These are phyloP conservation scores for Brachyhypopomus gauderio DNA, from an alignment of 2,113 vertebrate genomes.

Conservation along the genomic window DNA sequence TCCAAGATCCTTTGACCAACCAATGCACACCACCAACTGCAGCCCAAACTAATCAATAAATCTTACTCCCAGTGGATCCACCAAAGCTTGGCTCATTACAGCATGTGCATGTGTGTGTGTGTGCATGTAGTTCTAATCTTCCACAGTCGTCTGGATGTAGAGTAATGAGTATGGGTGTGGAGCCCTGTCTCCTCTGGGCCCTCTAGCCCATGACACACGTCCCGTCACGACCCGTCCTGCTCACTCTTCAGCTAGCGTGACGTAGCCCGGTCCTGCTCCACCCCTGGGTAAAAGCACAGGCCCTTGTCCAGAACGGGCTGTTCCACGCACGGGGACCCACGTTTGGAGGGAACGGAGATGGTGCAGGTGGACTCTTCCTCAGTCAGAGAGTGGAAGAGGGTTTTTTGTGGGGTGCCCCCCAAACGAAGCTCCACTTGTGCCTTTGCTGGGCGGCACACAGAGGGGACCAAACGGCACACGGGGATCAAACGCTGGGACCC, in stretches of 20 bases:
- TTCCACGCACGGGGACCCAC: conserved; percentile 51
- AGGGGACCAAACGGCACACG: conserved; percentile 20
- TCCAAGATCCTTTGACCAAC: conserved; percentile 67
- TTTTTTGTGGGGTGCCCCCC: background rate
- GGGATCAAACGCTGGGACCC: background rate
- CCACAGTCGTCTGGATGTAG: background rate
- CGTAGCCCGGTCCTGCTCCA: conserved; percentile 33
- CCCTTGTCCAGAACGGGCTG: conserved; percentile 69
- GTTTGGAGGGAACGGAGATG: conserved; percentile 54
- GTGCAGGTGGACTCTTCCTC: background rate
- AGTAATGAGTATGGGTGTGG: background rate
- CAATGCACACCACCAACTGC: conserved; percentile 66
- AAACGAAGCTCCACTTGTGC: conserved; percentile 62
- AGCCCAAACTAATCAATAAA: conserved; percentile 72
- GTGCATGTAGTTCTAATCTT: background rate
- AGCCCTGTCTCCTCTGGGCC: background rate
- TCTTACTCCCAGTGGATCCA: conserved; percentile 56
- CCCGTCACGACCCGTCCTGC: background rate
- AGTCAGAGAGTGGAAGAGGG: conserved; percentile 55
- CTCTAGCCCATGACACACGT: background rate
- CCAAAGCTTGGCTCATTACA: conserved; percentile 50
- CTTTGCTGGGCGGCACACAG: conserved; percentile 47
- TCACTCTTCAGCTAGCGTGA: background rate
- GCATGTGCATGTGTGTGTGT: conserved; percentile 22
- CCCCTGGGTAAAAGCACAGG: conserved; percentile 65